Conservation (phyloP, 1,140 invertebrate genomes). For the Drosophila lacteicornis region DNA sequence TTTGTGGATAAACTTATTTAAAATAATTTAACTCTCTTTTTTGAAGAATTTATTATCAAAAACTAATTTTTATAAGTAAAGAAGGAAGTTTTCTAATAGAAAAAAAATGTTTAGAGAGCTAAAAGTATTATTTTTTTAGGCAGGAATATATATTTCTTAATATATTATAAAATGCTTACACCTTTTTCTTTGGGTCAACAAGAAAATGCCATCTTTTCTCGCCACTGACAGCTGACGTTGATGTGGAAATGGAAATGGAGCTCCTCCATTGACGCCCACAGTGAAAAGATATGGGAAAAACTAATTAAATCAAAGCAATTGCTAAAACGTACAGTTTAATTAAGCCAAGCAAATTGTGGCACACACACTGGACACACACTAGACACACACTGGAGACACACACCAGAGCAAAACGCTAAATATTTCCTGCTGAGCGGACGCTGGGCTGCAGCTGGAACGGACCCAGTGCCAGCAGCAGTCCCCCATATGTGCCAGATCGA, state of each 20-base stretch:
- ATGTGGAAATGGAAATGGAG: not conserved
- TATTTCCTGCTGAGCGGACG: constrained; percentile 68
- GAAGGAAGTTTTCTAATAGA: no score
- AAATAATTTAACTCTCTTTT: no score
- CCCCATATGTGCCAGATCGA: not conserved
- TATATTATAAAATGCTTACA: not conserved
- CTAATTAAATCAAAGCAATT: constrained; percentile 81
- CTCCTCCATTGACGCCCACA: constrained; percentile 23
- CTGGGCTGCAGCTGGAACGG: constrained; percentile 3
- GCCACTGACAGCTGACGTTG: not conserved
- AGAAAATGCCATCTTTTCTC: not conserved
- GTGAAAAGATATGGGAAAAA: constrained; percentile 26
- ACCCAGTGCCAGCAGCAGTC: not conserved
- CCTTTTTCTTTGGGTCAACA: not conserved
- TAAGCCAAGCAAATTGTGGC: constrained; percentile 54
- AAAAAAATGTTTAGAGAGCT: no score
- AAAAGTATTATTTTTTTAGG: no score
- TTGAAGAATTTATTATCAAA: no score
- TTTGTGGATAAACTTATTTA: no score
- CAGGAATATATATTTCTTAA: no score
- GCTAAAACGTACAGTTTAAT: constrained; percentile 68
- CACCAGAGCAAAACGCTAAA: constrained; percentile 52
- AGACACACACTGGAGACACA: constrained; percentile 2
- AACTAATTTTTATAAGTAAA: no score
- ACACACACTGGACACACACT: not conserved